Evolutionary conservation across 2,888 invertebrate genomes (phyloP), one percentile per base, ranked within the genome.

Genomic region (Acleris emargana): DNA sequence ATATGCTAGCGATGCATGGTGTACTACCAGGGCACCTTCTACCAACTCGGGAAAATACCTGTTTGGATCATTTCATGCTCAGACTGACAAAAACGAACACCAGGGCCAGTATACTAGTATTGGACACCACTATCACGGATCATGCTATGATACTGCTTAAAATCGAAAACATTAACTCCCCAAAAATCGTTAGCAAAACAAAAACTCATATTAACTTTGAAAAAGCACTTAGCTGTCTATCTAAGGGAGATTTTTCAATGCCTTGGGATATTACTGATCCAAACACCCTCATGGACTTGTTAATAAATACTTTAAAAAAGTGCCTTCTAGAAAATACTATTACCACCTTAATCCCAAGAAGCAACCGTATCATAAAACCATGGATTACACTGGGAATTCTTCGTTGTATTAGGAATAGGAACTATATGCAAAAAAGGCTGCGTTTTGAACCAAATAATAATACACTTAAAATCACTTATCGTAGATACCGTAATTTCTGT

Each of bases 371-470:
- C 5, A 54, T 42, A 5, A 53, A 53, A 9, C 53, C 53, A 2
- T 53, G 53, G 53, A 53, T 53, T 17, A 32, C 53, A 5, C 53
- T 25, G 3, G 53, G 53, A 6, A 11, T 53, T 4, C 17, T 53
- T 13, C 13, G 42, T 5, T 42, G 42, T 42, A 42, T 42, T 11
- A 42, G 16, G 11, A 42, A 42, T 13, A 53, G 53, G 17, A 53
- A 53, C 9, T n/a, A 32, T 32, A 53, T 53, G 53, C 53, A 53
- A 11, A 32, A 17, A 20, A 54, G 38, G 42, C 13, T 54, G 5
- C 38, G 54, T 2, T 5, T 11, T 2, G 54, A 54, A 9, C 54
- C 54, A 11, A 13, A 20, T 20, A 54, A 54, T 13, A 42, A 42
- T 16, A 13, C 13, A 2, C 9, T 54, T 1, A 54, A 54, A 54